Evolutionary conservation across 2,113 vertebrate genomes (phyloP).

Genomic region (Oryzias woworae): DNA sequence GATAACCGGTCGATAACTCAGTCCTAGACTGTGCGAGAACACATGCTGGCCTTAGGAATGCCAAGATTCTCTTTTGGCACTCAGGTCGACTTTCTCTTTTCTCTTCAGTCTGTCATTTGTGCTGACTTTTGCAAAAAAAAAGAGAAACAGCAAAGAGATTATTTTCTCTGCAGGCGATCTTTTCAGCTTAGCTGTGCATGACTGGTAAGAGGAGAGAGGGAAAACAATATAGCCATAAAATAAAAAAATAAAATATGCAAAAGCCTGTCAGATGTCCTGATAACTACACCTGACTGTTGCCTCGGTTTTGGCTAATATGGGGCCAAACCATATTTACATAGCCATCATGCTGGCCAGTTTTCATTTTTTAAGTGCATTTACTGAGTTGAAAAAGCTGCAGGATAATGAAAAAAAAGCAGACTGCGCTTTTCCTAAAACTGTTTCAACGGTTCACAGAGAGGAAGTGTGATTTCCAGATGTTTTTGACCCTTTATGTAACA

Average conservation of each 20-base stretch:
- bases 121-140: constrained; percentile 59
- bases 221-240: constrained; percentile 37
- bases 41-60: constrained; percentile 58
- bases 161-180: constrained; percentile 69
- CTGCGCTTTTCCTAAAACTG: too few relatives aligned
- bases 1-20: constrained; percentile 56
- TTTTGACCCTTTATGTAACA: constrained; percentile 13
- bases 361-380: constrained; percentile 24
- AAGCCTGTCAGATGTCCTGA: constrained; percentile 55
- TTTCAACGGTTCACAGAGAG: neutral
- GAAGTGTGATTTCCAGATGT: constrained; percentile 20
- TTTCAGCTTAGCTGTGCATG: constrained; percentile 70
- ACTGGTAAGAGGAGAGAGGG: constrained; percentile 42
- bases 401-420: constrained; percentile 23
- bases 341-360: constrained; percentile 37
- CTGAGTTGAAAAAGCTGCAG: constrained; percentile 2
- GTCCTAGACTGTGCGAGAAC: constrained; percentile 50
- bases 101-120: constrained; percentile 59
- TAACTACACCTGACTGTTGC: constrained; percentile 54
- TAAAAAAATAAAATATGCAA: constrained; percentile 2
- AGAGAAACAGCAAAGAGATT: constrained; percentile 51
- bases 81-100: constrained; percentile 51
- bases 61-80: constrained; percentile 58
- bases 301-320: constrained; percentile 49
- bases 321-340: constrained; percentile 38